phyloP scores from a whole-genome alignment of 2,888 invertebrate genomes.

The Erebia ligea region DNA sequence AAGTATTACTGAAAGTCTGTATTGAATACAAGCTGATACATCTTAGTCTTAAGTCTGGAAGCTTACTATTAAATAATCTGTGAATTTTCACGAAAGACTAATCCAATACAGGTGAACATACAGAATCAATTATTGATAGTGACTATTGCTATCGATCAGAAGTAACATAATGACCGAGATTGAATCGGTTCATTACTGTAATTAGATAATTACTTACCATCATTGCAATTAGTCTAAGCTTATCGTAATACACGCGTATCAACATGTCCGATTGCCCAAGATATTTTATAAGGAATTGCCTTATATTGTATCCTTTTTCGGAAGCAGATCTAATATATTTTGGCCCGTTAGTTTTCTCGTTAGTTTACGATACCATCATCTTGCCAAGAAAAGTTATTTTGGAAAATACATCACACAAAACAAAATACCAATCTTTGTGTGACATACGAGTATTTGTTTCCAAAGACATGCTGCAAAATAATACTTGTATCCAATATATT shows the following conservation, averaged over 20 bases:
- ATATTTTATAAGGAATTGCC: slow-evolving; percentile 1
- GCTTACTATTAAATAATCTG: too few species aligned
- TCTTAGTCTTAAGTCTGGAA: background rate
- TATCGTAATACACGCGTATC: background rate
- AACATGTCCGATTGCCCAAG: background rate
- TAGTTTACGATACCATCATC: slow-evolving; percentile 6
- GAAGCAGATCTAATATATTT: background rate
- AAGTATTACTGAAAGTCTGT: too few species aligned
- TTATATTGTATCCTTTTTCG: slow-evolving; percentile 4
- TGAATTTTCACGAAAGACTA: background rate
- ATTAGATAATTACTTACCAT: slow-evolving; percentile 26
- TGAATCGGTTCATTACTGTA: slow-evolving; percentile 35
- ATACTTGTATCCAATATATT: slow-evolving; percentile 41
- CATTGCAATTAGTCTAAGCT: slow-evolving; percentile 22
- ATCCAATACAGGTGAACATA: background rate
- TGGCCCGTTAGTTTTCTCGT: slow-evolving; percentile 8
- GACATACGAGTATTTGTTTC: slow-evolving; percentile 23
- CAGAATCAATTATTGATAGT: slow-evolving; percentile 7
- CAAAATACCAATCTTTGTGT: slow-evolving; percentile 17
- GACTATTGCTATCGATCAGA: slow-evolving; percentile 21
- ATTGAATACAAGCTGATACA: background rate
- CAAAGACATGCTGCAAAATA: slow-evolving; percentile 29
- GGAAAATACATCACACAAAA: slow-evolving; percentile 16
- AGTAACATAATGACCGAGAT: slow-evolving; percentile 25
- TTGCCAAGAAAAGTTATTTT: slow-evolving; percentile 16